Evolutionary conservation across 2,113 vertebrate genomes (phyloP), one percentile per base, ranked within the genome.

Genomic region (Tor tambroides): DNA sequence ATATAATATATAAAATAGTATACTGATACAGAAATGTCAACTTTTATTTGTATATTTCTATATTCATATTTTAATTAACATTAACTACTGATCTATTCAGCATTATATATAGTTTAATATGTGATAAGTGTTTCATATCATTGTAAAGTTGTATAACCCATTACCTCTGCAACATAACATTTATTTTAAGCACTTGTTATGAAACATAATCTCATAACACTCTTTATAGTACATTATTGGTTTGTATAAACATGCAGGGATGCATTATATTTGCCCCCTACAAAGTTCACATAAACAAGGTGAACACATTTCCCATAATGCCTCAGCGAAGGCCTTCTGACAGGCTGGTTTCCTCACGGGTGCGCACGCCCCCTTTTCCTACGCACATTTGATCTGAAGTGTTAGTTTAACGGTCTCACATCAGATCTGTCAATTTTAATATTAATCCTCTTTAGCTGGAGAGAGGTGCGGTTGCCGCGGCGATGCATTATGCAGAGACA

Each of bases 401-500:
- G 93, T 90, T 89, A 87, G 93, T 94, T 95, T 93, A 95, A 94
- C 93, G 90, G 92, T 88, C 89, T 91, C 93, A 94, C 92, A 91
- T 93, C 93, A 93, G 85, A 92, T 90, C 90, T 91, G 92, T 93
- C 92, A 90, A 90, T 93, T 93, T 92, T 90, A 91, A 91, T 88
- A 92, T 91, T 93, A 92, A 94, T 94, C 92, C 93, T 92, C 87
- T 87, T 85, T 83, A 89, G 92, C 86, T 93, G 90, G 93, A 94
- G 94, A 93, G 93, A 91, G 87, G 76, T 80, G 77, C 84, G 83
- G 43, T 90, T 91, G 90, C 89, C 87, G 87, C 75, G 88, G 88
- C 82, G 85, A 93, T 95, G 93, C 92, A 95, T 95, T 95, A 94
- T 94, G 93, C 94, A 93, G 91, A 91, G 90, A 92, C 91, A 92